Conservation (phyloP, 2,113 vertebrate species). For the Apistogramma diplotaenia region DNA sequence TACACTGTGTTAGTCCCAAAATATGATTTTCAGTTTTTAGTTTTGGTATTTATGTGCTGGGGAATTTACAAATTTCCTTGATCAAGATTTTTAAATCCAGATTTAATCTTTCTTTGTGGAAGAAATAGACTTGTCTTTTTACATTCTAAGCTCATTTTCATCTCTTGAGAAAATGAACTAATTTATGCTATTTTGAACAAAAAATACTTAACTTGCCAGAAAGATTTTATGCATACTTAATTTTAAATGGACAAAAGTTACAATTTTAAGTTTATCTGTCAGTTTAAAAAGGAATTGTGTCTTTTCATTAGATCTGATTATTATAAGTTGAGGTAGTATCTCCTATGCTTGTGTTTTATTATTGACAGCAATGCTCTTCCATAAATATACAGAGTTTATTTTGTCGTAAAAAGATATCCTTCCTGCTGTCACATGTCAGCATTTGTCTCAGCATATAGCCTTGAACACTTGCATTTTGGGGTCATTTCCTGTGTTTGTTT, state of each 20-base stretch:
- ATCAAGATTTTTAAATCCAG: background rate
- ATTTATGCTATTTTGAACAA: background rate
- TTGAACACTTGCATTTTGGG: background rate
- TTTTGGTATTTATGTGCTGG: background rate
- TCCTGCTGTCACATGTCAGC: background rate
- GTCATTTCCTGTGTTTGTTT: constrained; percentile 51
- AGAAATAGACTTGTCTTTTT: background rate
- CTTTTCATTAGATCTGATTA: no score
- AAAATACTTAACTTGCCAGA: background rate
- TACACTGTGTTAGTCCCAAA: no score
- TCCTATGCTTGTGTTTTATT: background rate
- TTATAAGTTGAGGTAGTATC: no score
- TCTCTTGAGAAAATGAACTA: background rate
- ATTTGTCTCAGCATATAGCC: background rate
- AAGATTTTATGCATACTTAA: background rate
- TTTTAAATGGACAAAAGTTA: background rate
- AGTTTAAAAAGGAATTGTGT: no score
- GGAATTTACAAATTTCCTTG: background rate
- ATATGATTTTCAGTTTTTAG: background rate
- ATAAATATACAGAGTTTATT: background rate
- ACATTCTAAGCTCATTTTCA: background rate
- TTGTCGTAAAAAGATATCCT: background rate
- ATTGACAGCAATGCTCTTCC: background rate
- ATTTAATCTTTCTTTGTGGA: background rate
- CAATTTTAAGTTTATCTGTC: background rate